phyloP scores from a whole-genome alignment of 2,113 vertebrate genomes.

The Perca schrenkii region DNA sequence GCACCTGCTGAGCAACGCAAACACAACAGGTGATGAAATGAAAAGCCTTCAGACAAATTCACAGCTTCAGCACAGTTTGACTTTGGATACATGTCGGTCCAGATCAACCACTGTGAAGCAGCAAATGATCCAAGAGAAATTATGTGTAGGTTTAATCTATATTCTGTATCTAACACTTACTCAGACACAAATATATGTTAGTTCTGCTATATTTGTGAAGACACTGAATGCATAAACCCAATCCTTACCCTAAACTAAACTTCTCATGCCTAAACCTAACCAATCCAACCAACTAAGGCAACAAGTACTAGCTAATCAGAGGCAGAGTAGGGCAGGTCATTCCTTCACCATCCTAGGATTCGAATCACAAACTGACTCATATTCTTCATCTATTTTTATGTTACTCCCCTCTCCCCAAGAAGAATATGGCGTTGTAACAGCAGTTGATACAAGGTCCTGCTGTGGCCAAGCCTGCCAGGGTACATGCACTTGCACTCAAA shows the following conservation, averaged over 20 bases:
- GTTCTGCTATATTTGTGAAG: not conserved
- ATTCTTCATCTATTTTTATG: not conserved
- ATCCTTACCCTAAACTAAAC: not conserved
- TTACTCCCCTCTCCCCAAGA: not conserved
- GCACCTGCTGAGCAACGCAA: slow-evolving; percentile 13
- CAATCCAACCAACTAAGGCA: no score
- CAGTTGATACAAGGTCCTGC: slow-evolving; percentile 47
- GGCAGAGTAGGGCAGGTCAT: no score
- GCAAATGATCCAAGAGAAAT: not conserved
- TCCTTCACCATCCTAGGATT: no score
- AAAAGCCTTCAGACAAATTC: slow-evolving; percentile 3
- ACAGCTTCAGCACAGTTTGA: not conserved
- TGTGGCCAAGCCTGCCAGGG: slow-evolving; percentile 40
- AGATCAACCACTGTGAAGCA: slow-evolving; percentile 11
- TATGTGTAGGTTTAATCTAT: not conserved
- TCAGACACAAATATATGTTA: not conserved
- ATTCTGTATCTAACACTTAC: not conserved
- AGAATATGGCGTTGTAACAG: not conserved
- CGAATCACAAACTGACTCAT: no score
- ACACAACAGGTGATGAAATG: slow-evolving; percentile 8
- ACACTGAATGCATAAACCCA: not conserved
- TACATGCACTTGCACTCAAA: slow-evolving; percentile 19
- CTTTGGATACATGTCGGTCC: not conserved
- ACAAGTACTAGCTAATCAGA: no score
- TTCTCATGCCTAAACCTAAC: no score